Conservation (phyloP, 2,888 invertebrate genomes). For the Drosophila mulleri region DNA sequence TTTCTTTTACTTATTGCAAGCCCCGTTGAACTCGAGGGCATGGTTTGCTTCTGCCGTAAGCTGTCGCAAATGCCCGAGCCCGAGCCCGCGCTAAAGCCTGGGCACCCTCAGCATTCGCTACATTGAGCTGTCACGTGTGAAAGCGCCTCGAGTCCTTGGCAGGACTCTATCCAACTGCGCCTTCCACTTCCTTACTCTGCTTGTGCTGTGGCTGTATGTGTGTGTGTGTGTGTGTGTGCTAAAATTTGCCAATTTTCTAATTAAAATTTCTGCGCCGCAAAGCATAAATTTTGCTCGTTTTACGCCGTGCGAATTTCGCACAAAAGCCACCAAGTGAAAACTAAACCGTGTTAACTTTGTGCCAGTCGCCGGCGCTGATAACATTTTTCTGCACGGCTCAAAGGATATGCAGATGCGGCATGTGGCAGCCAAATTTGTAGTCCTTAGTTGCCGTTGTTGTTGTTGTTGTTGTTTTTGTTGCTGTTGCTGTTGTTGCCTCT, state of each 20-base stretch:
- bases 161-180: constrained; percentile 13
- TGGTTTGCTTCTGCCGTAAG: constrained; percentile 59
- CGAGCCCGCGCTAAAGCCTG: neutral
- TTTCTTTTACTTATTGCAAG: constrained; percentile 18
- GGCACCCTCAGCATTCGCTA: constrained; percentile 24
- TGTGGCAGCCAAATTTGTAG: constrained; percentile 29
- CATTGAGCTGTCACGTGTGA: constrained; percentile 77
- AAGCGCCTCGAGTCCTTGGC: constrained; percentile 39
- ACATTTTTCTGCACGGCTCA: constrained; percentile 22
- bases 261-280: constrained; percentile 80
- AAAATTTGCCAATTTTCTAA: constrained; percentile 79
- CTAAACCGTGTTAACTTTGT: constrained; percentile 39
- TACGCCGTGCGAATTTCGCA: constrained; percentile 62
- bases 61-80: constrained; percentile 35
- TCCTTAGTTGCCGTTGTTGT: constrained; percentile 8
- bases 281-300: constrained; percentile 76
- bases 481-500: constrained; percentile 1
- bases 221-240: constrained; percentile 22
- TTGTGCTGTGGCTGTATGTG: constrained; percentile 2
- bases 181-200: constrained; percentile 21
- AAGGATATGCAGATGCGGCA: constrained; percentile 29
- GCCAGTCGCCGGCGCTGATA: constrained; percentile 26
- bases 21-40: constrained; percentile 55
- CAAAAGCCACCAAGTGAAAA: constrained; percentile 46
- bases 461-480: constrained; percentile 13